Evolutionary conservation across 2,113 vertebrate species (phyloP).

Genomic region (Phyllopteryx taeniolatus): DNA sequence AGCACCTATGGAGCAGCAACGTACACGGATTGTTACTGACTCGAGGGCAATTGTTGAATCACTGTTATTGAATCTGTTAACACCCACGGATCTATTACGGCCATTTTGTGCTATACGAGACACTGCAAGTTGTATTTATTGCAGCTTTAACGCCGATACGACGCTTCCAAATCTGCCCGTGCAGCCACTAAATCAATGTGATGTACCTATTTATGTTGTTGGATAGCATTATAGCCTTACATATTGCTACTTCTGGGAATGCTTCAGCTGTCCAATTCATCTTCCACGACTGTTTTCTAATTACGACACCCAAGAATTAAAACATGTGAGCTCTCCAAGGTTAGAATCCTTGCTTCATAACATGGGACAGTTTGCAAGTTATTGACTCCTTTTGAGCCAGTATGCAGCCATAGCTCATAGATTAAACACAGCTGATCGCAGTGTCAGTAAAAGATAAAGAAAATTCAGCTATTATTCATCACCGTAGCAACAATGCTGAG

Average conservation of each 20-base stretch:
- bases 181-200: conserved; percentile 24
- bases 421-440: conserved; percentile 35
- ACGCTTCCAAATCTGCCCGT: conserved; percentile 15
- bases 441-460: conserved; percentile 27
- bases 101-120: conserved; percentile 9
- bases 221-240: neutral
- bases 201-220: conserved; percentile 8
- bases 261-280: conserved; percentile 11
- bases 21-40: neutral
- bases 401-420: conserved; percentile 16
- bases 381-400: conserved; percentile 38
- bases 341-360: conserved; percentile 24
- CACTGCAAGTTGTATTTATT: conserved; percentile 22
- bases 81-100: conserved; percentile 11
- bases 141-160: conserved; percentile 8
- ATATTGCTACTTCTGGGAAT: conserved; percentile 1
- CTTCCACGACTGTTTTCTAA: conserved; percentile 9
- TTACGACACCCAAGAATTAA: conserved; percentile 14
- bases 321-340: conserved; percentile 1
- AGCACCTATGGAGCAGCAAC: neutral
- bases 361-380: conserved; percentile 9
- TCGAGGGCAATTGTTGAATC: neutral
- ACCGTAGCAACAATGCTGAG: neutral
- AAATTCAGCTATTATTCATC: conserved; percentile 18
- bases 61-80: conserved; percentile 24